A percentile compares a stretch with the other conserved stretches of the same genome.
Conservation (phyloP, 2,113 vertebrate species). For the Ameiurus melas region DNA sequence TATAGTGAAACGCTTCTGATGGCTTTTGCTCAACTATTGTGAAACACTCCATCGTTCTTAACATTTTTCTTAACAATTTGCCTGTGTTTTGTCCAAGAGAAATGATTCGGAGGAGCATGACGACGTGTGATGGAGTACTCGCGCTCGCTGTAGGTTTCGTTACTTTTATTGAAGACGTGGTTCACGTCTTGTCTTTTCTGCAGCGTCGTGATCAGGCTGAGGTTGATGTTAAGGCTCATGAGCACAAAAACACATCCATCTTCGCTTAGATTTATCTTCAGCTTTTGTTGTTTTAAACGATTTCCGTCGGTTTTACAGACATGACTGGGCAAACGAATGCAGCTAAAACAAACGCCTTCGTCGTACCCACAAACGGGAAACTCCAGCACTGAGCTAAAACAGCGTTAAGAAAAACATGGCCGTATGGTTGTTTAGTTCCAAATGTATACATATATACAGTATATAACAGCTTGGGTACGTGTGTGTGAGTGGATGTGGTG, state of each 20-base stretch:
- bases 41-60: neutral
- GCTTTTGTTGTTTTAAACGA: neutral
- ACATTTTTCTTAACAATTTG: too few relatives aligned
- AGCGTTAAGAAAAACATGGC: neutral
- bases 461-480: neutral
- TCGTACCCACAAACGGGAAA: neutral
- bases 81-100: too few relatives aligned
- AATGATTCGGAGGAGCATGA: neutral
- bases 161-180: neutral
- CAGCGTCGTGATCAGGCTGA: neutral
- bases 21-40: neutral
- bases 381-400: neutral
- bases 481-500: conserved; percentile 64
- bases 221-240: neutral
- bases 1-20: neutral
- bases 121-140: too few relatives aligned
- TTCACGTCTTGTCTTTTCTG: neutral
- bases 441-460: neutral
- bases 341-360: neutral
- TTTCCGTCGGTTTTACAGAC: neutral
- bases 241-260: neutral
- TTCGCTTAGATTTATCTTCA: neutral
- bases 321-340: neutral
- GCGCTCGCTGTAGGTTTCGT: neutral
- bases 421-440: neutral